Conservation (phyloP, 2,113 vertebrate genomes). For the Elephas maximus region DNA sequence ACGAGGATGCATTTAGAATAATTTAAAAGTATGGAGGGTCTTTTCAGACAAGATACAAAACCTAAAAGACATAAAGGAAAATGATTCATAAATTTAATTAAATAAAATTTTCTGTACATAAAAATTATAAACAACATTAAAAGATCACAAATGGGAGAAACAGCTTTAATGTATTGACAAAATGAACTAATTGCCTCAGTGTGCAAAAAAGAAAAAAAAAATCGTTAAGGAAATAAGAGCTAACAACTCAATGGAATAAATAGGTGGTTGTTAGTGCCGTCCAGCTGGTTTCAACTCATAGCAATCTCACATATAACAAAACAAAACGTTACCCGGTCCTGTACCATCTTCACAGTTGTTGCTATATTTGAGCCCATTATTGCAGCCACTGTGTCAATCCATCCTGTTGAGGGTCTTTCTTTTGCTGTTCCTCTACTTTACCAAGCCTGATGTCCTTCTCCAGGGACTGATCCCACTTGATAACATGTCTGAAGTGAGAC, state of each 20-base stretch:
- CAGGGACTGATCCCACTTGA: not conserved
- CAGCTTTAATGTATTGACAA: not conserved
- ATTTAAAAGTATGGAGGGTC: not conserved
- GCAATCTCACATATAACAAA: not conserved
- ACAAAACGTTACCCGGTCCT: not conserved
- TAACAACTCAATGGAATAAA: too few species aligned
- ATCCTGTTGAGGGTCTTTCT: not conserved
- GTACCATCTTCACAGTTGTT: not conserved
- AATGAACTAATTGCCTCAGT: not conserved
- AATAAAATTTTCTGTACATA: not conserved
- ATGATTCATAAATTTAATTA: not conserved
- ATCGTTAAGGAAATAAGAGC: too few species aligned
- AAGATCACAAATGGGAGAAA: not conserved
- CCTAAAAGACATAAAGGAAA: constrained; percentile 27
- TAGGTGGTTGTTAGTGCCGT: not conserved
- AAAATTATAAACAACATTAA: not conserved
- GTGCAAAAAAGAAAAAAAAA: not conserved
- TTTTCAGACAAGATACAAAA: constrained; percentile 7
- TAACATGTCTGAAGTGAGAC: not conserved
- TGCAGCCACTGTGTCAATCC: not conserved
- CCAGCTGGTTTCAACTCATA: not conserved
- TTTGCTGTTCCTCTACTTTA: too few species aligned
- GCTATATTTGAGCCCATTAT: not conserved
- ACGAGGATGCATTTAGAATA: not conserved
- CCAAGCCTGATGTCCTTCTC: not conserved